Conservation (phyloP, 2,888 invertebrate genomes). For the Euspilapteryx auroguttella region DNA sequence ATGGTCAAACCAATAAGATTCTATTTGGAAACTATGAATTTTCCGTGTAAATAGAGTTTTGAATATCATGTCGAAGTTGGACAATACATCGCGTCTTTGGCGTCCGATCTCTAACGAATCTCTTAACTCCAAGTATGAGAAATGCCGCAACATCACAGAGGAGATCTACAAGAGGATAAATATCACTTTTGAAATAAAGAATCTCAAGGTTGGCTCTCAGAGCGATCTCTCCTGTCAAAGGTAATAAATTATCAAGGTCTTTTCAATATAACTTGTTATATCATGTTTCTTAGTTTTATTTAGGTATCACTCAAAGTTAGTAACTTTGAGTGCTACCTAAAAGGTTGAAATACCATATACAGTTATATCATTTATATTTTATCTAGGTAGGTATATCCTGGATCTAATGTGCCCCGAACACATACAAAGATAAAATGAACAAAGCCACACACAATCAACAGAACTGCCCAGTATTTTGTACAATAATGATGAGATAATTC, state of each 20-base stretch:
- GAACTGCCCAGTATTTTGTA: no score
- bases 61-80: slow-evolving; percentile 49
- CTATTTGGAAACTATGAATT: no score
- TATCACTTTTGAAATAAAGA: slow-evolving; percentile 50
- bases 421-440: no score
- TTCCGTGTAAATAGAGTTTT: no score
- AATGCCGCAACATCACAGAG: slow-evolving; percentile 48
- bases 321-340: background rate
- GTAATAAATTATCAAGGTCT: slow-evolving; percentile 14
- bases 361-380: no score
- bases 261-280: background rate
- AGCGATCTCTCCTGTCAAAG: slow-evolving; percentile 40
- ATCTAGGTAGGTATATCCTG: no score
- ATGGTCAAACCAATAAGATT: no score
- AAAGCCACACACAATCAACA: no score
- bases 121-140: slow-evolving; percentile 37
- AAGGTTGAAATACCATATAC: no score
- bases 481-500: no score
- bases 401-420: no score
- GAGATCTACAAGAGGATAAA: slow-evolving; percentile 53
- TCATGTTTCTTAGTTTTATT: background rate
- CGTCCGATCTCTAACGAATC: slow-evolving; percentile 17
- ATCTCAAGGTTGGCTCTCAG: slow-evolving; percentile 27
- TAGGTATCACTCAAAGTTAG: background rate
- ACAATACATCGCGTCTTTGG: slow-evolving; percentile 27